Conservation (phyloP, 2,888 invertebrate genomes). For the Sceliomorpha sp. region DNA sequence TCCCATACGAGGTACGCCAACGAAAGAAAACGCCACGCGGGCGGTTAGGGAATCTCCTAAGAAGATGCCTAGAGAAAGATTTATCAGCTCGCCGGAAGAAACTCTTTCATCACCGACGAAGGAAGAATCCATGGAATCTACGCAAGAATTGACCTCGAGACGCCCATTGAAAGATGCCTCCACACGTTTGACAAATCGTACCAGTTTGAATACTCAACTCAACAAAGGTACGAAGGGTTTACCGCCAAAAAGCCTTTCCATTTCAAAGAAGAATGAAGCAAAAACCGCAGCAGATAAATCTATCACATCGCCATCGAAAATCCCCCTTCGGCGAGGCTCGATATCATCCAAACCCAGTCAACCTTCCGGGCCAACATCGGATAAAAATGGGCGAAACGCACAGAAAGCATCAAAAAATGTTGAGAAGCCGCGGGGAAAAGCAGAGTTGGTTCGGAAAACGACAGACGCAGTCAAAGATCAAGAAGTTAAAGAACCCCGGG, state of each 20-base stretch:
- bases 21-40: constrained; percentile 57
- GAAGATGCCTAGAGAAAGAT: too few species aligned
- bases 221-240: constrained; percentile 38
- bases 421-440: too few species aligned
- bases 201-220: constrained; percentile 25
- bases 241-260: constrained; percentile 47
- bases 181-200: constrained; percentile 16
- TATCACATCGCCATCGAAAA: constrained; percentile 70
- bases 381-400: constrained; percentile 35
- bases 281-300: constrained; percentile 53
- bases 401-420: too few species aligned
- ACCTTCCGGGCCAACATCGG: constrained; percentile 7
- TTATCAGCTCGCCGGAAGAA: too few species aligned
- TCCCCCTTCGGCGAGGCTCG: constrained; percentile 68
- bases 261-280: constrained; percentile 26
- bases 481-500: too few species aligned
- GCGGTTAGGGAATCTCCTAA: too few species aligned
- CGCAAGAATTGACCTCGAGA: too few species aligned
- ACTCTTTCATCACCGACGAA: too few species aligned
- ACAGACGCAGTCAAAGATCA: constrained; percentile 10
- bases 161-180: background rate
- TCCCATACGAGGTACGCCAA: constrained; percentile 74
- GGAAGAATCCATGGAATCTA: too few species aligned
- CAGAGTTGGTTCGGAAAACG: constrained; percentile 17
- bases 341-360: constrained; percentile 50